A percentile compares a stretch with the other conserved stretches of the same genome.
These are phyloP conservation scores for Frieseomelitta varia DNA, from an alignment of 1,140 invertebrate species.

Conservation along the genomic window DNA sequence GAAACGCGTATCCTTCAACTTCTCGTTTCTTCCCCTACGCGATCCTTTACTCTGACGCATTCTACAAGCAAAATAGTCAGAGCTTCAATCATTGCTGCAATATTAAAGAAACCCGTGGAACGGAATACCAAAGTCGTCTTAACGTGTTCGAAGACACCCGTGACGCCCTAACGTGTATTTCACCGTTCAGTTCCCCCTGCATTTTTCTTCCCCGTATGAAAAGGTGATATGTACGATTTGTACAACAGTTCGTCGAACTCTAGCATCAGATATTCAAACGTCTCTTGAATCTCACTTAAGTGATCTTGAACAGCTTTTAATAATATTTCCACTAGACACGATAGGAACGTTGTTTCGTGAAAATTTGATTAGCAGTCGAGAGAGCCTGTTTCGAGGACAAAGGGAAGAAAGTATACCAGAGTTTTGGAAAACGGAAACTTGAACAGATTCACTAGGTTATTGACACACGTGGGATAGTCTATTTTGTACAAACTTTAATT, in stretches of 20 bases:
- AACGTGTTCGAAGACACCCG: background rate
- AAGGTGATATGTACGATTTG: accelerated
- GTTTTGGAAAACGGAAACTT: too few species aligned
- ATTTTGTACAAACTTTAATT: too few species aligned
- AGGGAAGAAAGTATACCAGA: too few species aligned
- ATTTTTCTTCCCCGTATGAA: background rate
- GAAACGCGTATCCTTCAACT: constrained; percentile 27
- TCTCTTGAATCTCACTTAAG: background rate
- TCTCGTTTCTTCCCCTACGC: constrained; percentile 12
- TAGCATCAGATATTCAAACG: background rate
- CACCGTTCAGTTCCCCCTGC: background rate
- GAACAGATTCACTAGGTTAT: too few species aligned
- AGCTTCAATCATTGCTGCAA: constrained; percentile 1
- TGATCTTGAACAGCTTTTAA: background rate
- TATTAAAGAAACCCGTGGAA: background rate
- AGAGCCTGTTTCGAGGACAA: too few species aligned
- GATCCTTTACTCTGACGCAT: constrained; percentile 10
- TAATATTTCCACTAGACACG: background rate
- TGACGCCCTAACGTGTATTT: background rate
- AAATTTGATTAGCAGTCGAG: too few species aligned
- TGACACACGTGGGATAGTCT: too few species aligned
- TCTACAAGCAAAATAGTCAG: background rate
- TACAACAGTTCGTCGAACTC: background rate
- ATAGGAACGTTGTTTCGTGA: background rate
- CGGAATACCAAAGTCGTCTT: background rate